Conservation (phyloP, 2,888 invertebrate genomes). For the Folsomia candida region DNA sequence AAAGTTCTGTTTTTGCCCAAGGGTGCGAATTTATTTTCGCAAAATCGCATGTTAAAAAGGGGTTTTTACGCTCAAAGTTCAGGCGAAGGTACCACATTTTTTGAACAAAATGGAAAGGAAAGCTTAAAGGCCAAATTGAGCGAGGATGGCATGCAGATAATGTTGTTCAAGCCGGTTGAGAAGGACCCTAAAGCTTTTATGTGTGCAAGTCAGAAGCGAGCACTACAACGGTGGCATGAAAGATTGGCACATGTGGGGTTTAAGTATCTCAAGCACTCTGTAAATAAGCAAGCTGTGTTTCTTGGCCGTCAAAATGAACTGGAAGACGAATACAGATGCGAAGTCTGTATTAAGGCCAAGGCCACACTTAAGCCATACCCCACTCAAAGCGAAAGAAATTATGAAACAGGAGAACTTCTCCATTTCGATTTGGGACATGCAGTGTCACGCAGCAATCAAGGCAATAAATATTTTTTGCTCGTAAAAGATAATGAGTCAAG, state of each 20-base stretch:
- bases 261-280: conserved; percentile 20
- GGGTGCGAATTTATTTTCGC: not conserved
- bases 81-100: not conserved
- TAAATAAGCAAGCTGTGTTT: conserved; percentile 20
- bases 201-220: too few relatives aligned
- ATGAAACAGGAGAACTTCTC: conserved; percentile 12
- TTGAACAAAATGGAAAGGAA: not conserved
- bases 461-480: conserved; percentile 26
- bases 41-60: not conserved
- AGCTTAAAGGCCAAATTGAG: not conserved
- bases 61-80: not conserved
- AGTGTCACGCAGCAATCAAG: not conserved
- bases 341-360: conserved; percentile 20
- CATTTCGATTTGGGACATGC: conserved; percentile 26
- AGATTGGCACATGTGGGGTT: conserved; percentile 26
- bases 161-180: not conserved
- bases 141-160: not conserved
- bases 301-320: conserved; percentile 12
- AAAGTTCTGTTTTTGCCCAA: not conserved
- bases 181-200: too few relatives aligned
- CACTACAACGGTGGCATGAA: conserved; percentile 38
- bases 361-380: too few relatives aligned
- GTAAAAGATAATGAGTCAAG: conserved; percentile 25
- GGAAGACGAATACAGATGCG: conserved; percentile 13
- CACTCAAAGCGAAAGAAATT: too few relatives aligned